Evolutionary conservation across 2,888 invertebrate species (phyloP), one percentile per base, ranked within the genome.

Genomic region (Harpalus rubripes): DNA sequence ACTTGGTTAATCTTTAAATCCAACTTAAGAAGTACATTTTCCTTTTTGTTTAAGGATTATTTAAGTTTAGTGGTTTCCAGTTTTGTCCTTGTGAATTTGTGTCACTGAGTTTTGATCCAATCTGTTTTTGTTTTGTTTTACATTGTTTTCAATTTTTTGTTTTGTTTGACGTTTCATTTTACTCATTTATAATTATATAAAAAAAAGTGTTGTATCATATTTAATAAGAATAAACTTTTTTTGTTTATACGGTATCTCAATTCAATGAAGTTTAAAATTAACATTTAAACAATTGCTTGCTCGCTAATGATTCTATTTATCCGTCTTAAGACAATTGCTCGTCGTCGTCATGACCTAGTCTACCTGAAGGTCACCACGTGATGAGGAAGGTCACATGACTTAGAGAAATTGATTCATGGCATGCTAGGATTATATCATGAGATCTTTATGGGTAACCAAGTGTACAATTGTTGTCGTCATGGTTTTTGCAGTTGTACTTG

Each of bases 401-500:
- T 52, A 52, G 44, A 52, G 44, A 52, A 52, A 52, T 52, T 52
- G 44, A 52, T 52, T 52, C 44, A 52, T 52, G 6, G 44, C 44
- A 52, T 52, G 44, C 44, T 52, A 52, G 44, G 44, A 52, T 52
- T 52, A 52, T 52, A 52, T 52, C 44, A 52, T 52, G 44, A 52
- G 44, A 52, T 52, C 44, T 52, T 12, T 52, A 52, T 52, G 44
- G 44, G 44, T 56, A 58, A 15, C 15, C 59, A 56, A 78, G n/a
- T 76, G 52, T 56, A 22, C 76, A 76, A 56, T 76, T 76, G 76
- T 76, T 22, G 58, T 76, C 12, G 76, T 59, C 59, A 58, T 39
- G 16, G 56, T 56, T 63, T 63, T 63, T 63, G 63, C 22, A 22
- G 59, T 6, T 52, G 59, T 59, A 15, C 59, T 63, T 59, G 18